A percentile compares a stretch with the other conserved stretches of the same genome.
phyloP scores from a whole-genome alignment of 2,888 invertebrate species.

The Nebria brevicollis region DNA sequence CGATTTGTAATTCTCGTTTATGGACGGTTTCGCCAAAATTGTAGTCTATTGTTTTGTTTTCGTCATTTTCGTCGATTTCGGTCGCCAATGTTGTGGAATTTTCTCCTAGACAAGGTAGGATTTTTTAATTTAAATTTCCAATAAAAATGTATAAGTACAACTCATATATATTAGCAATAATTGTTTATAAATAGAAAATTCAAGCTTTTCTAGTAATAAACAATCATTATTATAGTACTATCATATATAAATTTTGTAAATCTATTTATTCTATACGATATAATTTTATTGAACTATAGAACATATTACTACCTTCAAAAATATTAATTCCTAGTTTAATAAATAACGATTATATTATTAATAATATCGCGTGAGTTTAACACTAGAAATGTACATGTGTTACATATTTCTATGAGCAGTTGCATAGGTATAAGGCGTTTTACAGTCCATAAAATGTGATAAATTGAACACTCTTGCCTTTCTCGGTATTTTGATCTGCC shows the following conservation, averaged over 20 bases:
- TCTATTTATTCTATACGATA: no score
- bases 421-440: slow-evolving; percentile 2
- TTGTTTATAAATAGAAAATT: no score
- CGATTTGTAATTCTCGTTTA: not conserved
- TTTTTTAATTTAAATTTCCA: not conserved
- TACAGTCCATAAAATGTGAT: not conserved
- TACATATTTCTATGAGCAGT: not conserved
- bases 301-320: no score
- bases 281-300: no score
- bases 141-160: no score
- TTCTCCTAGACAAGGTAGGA: not conserved
- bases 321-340: no score
- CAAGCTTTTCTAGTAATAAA: no score
- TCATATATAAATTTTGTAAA: no score
- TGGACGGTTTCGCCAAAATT: not conserved
- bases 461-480: not conserved
- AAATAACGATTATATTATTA: no score
- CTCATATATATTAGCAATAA: no score
- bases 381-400: not conserved
- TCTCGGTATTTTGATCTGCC: slow-evolving; percentile 5
- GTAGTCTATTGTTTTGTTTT: not conserved
- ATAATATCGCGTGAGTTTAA: no score
- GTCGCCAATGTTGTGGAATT: not conserved
- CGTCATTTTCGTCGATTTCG: not conserved
- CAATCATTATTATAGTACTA: no score